These are phyloP conservation scores for Stictocephala bisonia DNA, from an alignment of 2,888 invertebrate genomes.

Conservation along the genomic window DNA sequence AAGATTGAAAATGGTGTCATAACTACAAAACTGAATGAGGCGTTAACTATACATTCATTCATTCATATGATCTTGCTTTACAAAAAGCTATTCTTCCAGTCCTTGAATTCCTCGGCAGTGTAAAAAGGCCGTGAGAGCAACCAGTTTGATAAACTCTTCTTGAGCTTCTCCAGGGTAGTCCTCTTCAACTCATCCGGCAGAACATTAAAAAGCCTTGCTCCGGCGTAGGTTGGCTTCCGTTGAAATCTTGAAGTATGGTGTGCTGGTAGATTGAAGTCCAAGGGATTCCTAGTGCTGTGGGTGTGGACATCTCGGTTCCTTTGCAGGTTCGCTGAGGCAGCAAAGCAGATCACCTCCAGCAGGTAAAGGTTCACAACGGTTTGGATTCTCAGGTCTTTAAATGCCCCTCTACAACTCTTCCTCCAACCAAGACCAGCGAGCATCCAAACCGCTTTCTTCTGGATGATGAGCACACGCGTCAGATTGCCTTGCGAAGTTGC, in stretches of 20 bases:
- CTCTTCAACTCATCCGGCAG: too few species aligned
- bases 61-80: too few species aligned
- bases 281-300: neutral
- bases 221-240: too few species aligned
- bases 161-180: too few species aligned
- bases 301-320: neutral
- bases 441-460: constrained; percentile 2
- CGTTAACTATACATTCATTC: too few species aligned
- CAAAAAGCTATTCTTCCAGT: too few species aligned
- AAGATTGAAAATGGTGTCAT: too few species aligned
- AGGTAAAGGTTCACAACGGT: constrained; percentile 8
- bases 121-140: too few species aligned
- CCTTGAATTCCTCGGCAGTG: too few species aligned
- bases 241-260: constrained; percentile 2
- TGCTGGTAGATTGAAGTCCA: neutral
- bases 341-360: constrained; percentile 21
- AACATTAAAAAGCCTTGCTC: too few species aligned
- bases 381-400: neutral
- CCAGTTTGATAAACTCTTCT: too few species aligned
- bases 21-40: too few species aligned
- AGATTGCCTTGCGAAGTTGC: constrained; percentile 4
- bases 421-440: neutral
- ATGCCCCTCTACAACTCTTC: constrained; percentile 10
- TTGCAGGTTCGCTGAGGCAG: neutral
- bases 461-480: neutral